Base-by-base conservation (phyloP, 2,113 vertebrate genomes). In the Lutjanus erythropterus region DNA sequence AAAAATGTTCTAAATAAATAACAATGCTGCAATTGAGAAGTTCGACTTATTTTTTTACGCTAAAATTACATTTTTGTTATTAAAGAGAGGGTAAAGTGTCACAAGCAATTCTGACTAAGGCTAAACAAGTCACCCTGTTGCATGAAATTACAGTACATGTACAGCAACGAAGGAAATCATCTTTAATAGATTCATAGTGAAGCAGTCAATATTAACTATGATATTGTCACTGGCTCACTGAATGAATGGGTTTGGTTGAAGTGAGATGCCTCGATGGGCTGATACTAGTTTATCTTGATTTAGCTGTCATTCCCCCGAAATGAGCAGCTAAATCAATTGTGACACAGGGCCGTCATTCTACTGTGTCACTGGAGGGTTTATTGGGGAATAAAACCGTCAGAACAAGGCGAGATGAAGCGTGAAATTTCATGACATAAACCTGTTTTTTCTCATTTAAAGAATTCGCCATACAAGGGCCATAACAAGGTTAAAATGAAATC, bases 301-400 rank as follows among this genome's bases (percentile, higher is more conserved):
- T 87, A 94, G 89, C 91, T 90, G 92, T 94, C 93, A 94, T 87
- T 88, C 88, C 77, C 68, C 75, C 67, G 1, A 91, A 93, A 94
- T 90, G 92, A 93, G 91, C 90, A 85, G 90, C 93, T 91, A 94
- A 94, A 95, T 95, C 94, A 94, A 85, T 91, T 86, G 83, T 92
- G 92, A 93, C 94, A 94, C 75, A 33, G 78, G 75, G 86, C 88
- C 60, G 75, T 89, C 92, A 90, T 73, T 90, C 75, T 50, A 64
- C 77, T 71, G 86, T 91, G 90, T 91, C 82, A 86, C 70, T 86
- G 77, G 81, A 75, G 89, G 87, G 88, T 93, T 93, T 90, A 83
- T 71, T 27, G 75, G 44, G 47, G 71, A 81, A 90, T 90, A 85
- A 89, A 90, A 84, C 60, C 76, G 78, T 81, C 58, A 74, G 76